phyloP scores from a whole-genome alignment of 2,797 vertebrate species.

The Phalloptychus januarius region DNA sequence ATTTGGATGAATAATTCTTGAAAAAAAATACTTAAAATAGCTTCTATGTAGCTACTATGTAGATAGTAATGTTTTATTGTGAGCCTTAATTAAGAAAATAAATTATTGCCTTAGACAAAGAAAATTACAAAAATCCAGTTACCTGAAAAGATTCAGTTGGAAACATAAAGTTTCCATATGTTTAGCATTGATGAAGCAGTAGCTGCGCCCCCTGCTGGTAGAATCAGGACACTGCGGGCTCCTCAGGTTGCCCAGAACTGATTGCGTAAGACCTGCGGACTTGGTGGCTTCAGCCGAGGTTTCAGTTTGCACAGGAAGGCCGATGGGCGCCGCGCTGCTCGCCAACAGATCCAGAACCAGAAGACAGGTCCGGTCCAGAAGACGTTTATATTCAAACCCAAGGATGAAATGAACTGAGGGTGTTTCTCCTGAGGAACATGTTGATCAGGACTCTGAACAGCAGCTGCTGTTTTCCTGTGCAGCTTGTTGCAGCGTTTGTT shows the following conservation, averaged over 20 bases:
- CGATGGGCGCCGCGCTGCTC: background rate
- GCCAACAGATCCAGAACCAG: background rate
- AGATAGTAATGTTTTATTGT: background rate
- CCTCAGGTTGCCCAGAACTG: background rate
- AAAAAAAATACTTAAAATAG: background rate
- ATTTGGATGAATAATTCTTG: background rate
- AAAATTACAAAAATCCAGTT: background rate
- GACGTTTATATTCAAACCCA: background rate
- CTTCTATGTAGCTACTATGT: too few species aligned
- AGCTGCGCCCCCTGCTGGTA: background rate
- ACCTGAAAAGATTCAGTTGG: background rate
- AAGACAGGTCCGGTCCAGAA: background rate
- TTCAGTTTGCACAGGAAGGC: background rate
- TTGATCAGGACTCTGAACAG: background rate
- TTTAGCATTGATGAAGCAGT: background rate
- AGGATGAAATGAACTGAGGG: background rate
- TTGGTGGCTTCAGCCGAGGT: background rate
- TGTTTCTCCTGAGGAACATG: background rate
- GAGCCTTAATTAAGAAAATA: background rate
- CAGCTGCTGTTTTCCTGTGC: background rate
- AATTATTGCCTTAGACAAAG: background rate
- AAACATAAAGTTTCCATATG: background rate
- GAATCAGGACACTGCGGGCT: background rate
- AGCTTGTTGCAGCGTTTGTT: constrained; percentile 12
- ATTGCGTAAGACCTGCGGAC: background rate